These are phyloP conservation scores for Bubo bubo DNA, from an alignment of 2,113 vertebrate genomes.

Conservation along the genomic window DNA sequence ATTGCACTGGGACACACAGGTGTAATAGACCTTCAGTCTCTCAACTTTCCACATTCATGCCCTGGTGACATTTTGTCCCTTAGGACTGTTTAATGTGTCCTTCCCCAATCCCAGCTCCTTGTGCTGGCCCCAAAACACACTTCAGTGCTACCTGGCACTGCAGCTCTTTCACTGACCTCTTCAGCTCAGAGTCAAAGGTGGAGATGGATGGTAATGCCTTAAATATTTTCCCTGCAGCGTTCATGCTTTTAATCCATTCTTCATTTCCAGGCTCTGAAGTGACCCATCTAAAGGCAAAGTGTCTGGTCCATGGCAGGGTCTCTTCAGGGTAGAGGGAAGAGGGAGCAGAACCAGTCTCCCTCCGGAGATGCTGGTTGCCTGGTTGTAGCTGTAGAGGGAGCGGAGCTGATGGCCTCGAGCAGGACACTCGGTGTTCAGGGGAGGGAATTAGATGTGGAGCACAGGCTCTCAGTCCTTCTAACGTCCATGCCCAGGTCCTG, in stretches of 20 bases:
- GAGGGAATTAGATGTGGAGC: no score
- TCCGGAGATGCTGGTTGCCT: not conserved
- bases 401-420: not conserved
- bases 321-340: not conserved
- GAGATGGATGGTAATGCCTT: not conserved
- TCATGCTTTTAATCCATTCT: not conserved
- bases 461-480: no score
- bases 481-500: not conserved
- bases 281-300: no score
- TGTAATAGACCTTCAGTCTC: not conserved
- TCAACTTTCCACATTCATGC: not conserved
- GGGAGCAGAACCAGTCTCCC: not conserved
- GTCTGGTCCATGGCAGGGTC: not conserved
- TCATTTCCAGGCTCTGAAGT: not conserved
- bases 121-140: not conserved
- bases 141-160: not conserved
- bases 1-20: not conserved
- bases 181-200: not conserved
- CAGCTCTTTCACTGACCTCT: not conserved
- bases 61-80: not conserved
- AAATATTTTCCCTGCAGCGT: not conserved
- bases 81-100: not conserved
- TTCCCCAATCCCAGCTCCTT: not conserved
- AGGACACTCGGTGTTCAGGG: fast-evolving
- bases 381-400: not conserved